These are phyloP conservation scores for Pygocentrus nattereri DNA, from an alignment of 2,797 vertebrate genomes.

Conservation along the genomic window DNA sequence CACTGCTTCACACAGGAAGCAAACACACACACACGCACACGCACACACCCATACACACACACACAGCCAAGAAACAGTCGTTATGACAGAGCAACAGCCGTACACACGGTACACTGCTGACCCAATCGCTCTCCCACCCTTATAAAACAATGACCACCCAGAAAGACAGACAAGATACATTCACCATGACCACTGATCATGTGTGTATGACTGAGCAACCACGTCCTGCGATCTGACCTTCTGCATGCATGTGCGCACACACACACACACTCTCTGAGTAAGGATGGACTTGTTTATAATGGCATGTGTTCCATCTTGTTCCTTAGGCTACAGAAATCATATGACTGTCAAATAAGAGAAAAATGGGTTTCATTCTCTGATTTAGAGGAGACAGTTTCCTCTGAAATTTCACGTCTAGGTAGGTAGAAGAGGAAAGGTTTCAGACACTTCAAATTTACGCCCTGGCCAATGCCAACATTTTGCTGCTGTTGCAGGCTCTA, in stretches of 20 bases:
- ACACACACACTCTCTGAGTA: neutral
- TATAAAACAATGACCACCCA: conserved; percentile 37
- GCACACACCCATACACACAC: conserved; percentile 19
- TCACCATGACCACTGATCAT: conserved; percentile 13
- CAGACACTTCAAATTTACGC: too few relatives aligned
- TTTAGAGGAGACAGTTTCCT: neutral
- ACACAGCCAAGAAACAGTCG: conserved; percentile 30
- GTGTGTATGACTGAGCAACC: neutral
- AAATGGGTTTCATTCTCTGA: neutral
- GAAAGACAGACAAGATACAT: neutral
- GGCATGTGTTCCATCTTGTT: neutral
- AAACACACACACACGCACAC: conserved; percentile 9
- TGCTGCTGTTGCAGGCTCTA: too few relatives aligned
- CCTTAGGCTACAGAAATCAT: neutral
- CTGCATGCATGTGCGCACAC: neutral
- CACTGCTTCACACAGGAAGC: conserved; percentile 38
- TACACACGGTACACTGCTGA: conserved; percentile 3
- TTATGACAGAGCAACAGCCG: neutral
- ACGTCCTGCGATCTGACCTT: neutral
- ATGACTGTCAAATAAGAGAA: neutral
- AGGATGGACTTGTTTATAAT: conserved; percentile 19
- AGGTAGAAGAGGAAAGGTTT: too few relatives aligned
- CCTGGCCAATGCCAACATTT: too few relatives aligned
- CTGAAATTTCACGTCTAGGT: too few relatives aligned
- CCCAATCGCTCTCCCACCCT: neutral